These are phyloP conservation scores for Neoniphon sammara DNA, from an alignment of 2,797 vertebrate genomes.

Conservation along the genomic window DNA sequence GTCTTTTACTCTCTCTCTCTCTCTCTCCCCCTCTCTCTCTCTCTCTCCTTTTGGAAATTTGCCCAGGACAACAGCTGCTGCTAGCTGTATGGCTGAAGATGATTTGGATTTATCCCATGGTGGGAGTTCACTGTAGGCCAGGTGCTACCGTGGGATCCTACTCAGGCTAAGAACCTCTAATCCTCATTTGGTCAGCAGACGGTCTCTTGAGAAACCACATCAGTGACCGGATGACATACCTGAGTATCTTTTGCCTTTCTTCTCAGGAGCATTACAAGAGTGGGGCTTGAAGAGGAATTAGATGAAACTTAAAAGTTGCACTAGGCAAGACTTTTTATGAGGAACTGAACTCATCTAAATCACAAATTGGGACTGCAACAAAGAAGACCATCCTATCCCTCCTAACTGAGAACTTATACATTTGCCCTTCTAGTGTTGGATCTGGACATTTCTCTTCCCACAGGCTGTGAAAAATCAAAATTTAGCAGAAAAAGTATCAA, in stretches of 20 bases:
- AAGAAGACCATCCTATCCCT: too few species aligned
- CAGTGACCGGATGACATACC: not conserved
- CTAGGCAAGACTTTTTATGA: too few species aligned
- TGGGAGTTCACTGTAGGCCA: slow-evolving; percentile 49
- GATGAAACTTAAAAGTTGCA: too few species aligned
- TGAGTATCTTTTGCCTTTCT: not conserved
- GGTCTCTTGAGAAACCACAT: slow-evolving; percentile 7
- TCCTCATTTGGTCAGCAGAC: slow-evolving; percentile 32
- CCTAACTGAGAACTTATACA: too few species aligned
- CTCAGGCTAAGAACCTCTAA: slow-evolving; percentile 26
- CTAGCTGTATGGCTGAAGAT: slow-evolving; percentile 54
- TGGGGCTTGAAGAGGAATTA: not conserved
- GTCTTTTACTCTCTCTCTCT: slow-evolving; percentile 15
- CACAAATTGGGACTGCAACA: too few species aligned
- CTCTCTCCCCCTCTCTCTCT: slow-evolving; percentile 15
- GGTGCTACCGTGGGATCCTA: slow-evolving; percentile 50
- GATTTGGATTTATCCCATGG: slow-evolving; percentile 55
- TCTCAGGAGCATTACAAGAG: not conserved
- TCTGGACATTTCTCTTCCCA: too few species aligned
- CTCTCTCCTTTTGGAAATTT: slow-evolving; percentile 40
- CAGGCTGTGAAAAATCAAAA: too few species aligned
- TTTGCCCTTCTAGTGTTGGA: too few species aligned
- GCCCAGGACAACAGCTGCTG: slow-evolving; percentile 71
- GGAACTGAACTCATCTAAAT: too few species aligned
- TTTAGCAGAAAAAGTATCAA: too few species aligned